Base-by-base conservation (phyloP, 1,140 invertebrate species). In the Varroa destructor region DNA sequence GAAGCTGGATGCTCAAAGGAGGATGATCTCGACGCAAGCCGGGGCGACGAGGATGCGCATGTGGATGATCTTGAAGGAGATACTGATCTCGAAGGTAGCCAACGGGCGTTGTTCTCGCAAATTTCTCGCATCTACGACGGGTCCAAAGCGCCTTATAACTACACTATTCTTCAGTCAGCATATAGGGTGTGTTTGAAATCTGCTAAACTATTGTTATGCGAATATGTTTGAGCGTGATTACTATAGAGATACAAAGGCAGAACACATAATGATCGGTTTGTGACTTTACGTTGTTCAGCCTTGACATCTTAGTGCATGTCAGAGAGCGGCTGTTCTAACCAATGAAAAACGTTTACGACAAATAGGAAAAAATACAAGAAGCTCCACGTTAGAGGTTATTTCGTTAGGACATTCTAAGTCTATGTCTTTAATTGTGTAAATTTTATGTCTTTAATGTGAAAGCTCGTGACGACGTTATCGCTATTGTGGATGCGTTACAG, bases 51-150 rank as follows among this genome's bases (percentile, higher is more conserved):
- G 1, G 61, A 67, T 40, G 46, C 4, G 4, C 3, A 51, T 51
- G 46, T 51, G 46, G 61, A 67, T 46, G 61, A 67, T 8, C 12
- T 67, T 37, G 46, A 67, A 67, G 61, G 40, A 40, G 61, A 67
- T 36, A n/a, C 46, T 12, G 61, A 67, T 3, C 12, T 40, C 14
- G 40, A 14, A 40, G 61, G 46, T 0, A 37, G 46, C 40, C 61
- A 67, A 12, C 40, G 40, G 12, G 40, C 61, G 12, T 37, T 67
- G 36, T 67, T 67, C 61, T 67, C 61, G 10, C 61, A 67, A 37
- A 67, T 67, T 12, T 43, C 40, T 4, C 61, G 61, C 40, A 67
- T 67, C 12, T 67, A 67, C 37, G 61, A 67, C 8, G 61, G 61
- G 14, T 43, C 40, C 61, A 40, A 46, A 5, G 40, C 61, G 12